A percentile compares a stretch with the other conserved stretches of the same genome.
These are phyloP conservation scores for Polia nebulosa DNA, from an alignment of 2,888 invertebrate species.

Conservation along the genomic window DNA sequence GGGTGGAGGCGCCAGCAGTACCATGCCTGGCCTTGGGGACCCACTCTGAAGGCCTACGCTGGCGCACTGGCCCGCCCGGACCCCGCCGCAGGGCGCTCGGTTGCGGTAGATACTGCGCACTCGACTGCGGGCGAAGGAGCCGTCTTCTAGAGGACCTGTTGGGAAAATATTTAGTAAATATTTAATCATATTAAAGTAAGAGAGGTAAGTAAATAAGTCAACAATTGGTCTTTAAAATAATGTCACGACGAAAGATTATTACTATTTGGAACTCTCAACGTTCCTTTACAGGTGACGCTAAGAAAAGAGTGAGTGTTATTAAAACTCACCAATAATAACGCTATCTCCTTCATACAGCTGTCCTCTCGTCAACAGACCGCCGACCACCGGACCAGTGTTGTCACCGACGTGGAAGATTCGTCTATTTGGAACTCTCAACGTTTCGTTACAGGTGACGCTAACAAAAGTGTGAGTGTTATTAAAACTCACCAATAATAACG, in stretches of 20 bases:
- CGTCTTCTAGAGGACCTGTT: slow-evolving; percentile 94
- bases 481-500: slow-evolving; percentile 92
- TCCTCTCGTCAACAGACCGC: slow-evolving; percentile 96
- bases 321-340: slow-evolving; percentile 92
- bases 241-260: too few relatives aligned
- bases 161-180: too few relatives aligned
- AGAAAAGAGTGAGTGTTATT: too few relatives aligned
- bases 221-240: too few relatives aligned
- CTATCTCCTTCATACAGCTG: slow-evolving; percentile 96
- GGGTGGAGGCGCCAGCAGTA: slow-evolving; percentile 92
- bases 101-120: slow-evolving; percentile 98
- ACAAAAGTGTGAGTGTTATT: too few relatives aligned
- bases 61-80: slow-evolving; percentile 92
- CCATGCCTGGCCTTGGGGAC: slow-evolving; percentile 96
- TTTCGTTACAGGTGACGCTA: too few relatives aligned
- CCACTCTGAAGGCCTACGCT: slow-evolving; percentile 92
- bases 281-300: too few relatives aligned
- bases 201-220: too few relatives aligned
- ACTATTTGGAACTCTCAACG: too few relatives aligned
- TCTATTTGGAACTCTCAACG: slow-evolving; percentile 98
- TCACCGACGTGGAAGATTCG: slow-evolving; percentile 97
- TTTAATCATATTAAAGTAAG: too few relatives aligned
- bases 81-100: slow-evolving; percentile 96
- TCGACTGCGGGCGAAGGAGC: slow-evolving; percentile 94
- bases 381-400: slow-evolving; percentile 95